A percentile compares a stretch with the other conserved stretches of the same genome.
phyloP scores from a whole-genome alignment of 2,797 vertebrate genomes.

The Adelosebastes latens region DNA sequence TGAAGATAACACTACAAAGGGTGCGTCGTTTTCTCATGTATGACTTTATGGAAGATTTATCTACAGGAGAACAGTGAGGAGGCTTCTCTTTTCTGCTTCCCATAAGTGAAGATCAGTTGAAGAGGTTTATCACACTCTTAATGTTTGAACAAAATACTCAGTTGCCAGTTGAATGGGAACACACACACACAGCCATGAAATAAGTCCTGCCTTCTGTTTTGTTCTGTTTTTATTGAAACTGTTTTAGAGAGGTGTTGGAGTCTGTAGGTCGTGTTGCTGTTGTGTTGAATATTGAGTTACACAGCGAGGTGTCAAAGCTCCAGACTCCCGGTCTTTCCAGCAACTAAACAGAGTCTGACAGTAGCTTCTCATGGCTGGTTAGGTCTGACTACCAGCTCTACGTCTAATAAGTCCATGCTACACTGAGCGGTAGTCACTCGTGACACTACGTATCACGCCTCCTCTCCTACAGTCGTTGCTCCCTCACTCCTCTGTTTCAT shows the following conservation, averaged over 20 bases:
- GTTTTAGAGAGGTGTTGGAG: background rate
- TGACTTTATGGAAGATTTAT: background rate
- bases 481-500: background rate
- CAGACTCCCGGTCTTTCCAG: background rate
- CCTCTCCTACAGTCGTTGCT: background rate
- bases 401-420: background rate
- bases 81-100: background rate
- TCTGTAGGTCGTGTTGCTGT: background rate
- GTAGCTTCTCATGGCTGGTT: background rate
- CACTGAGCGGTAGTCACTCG: background rate
- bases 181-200: background rate
- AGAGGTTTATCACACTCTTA: background rate
- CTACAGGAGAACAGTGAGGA: background rate
- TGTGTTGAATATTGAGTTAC: background rate
- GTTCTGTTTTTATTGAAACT: background rate
- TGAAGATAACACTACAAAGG: background rate
- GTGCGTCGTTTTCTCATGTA: background rate
- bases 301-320: background rate
- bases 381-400: background rate
- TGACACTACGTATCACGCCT: background rate
- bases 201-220: background rate
- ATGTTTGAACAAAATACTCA: background rate
- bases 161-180: background rate
- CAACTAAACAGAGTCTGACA: background rate
- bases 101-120: background rate